phyloP scores from a whole-genome alignment of 1,140 invertebrate genomes.

The Dryas iulia region DNA sequence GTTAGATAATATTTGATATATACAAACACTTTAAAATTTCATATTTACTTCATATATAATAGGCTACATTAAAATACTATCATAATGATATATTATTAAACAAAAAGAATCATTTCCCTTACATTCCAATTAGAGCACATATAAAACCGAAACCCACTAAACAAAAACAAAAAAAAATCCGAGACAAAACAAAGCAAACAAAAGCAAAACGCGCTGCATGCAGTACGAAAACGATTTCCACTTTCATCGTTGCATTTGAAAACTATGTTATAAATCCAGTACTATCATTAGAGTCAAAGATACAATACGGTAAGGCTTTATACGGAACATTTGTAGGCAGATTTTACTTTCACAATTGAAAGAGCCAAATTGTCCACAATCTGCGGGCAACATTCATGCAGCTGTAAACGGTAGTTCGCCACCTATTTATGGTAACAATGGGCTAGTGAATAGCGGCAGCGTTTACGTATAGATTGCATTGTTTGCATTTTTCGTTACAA shows the following conservation, averaged over 20 bases:
- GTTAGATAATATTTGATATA: too few species aligned
- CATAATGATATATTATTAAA: too few species aligned
- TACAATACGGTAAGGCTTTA: conserved; percentile 6
- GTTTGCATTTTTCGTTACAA: conserved; percentile 23
- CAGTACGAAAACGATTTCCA: not conserved
- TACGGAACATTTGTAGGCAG: conserved; percentile 21
- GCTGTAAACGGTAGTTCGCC: conserved; percentile 37
- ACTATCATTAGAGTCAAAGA: conserved; percentile 2
- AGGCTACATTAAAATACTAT: too few species aligned
- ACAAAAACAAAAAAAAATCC: not conserved
- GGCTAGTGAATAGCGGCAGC: conserved; percentile 32
- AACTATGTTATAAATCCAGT: conserved; percentile 1
- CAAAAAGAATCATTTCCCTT: too few species aligned
- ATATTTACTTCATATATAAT: too few species aligned
- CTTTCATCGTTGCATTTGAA: not conserved
- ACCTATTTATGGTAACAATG: conserved; percentile 55
- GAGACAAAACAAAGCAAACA: not conserved
- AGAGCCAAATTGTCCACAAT: conserved; percentile 51
- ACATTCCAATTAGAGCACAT: too few species aligned
- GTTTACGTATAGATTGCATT: conserved; percentile 36
- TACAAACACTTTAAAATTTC: too few species aligned
- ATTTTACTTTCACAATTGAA: conserved; percentile 53
- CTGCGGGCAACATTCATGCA: conserved; percentile 43
- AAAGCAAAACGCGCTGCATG: not conserved
- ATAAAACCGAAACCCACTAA: not conserved